Conservation (phyloP, 2,797 vertebrate genomes). For the Diplodus sargus region DNA sequence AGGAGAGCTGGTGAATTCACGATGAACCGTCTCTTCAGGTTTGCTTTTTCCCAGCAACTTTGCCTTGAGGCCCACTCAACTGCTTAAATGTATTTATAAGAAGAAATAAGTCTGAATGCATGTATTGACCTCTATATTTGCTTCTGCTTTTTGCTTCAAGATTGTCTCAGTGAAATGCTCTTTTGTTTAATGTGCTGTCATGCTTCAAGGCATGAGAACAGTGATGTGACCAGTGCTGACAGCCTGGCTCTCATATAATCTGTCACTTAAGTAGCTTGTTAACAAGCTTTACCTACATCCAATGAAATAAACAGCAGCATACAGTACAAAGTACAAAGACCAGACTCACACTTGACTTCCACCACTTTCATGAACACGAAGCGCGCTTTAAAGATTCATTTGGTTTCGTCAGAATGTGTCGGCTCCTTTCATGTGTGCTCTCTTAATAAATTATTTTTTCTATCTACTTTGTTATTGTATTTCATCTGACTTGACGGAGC, state of each 20-base stretch:
- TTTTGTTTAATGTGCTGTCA: background rate
- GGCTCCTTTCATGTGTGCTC: constrained; percentile 20
- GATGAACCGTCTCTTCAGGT: constrained; percentile 30
- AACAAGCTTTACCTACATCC: background rate
- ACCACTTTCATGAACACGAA: constrained; percentile 16
- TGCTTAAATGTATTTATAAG: background rate
- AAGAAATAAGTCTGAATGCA: background rate
- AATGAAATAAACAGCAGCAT: constrained; percentile 30
- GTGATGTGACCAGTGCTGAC: background rate
- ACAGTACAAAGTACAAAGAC: constrained; percentile 5
- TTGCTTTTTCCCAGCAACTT: constrained; percentile 11
- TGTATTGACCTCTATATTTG: constrained; percentile 6
- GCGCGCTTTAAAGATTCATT: constrained; percentile 2
- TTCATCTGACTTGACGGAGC: constrained; percentile 59
- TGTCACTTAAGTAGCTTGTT: background rate
- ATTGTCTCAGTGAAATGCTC: background rate
- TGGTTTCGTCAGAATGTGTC: background rate
- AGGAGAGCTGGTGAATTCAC: constrained; percentile 28
- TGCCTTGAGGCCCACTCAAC: constrained; percentile 6
- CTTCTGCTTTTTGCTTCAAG: background rate
- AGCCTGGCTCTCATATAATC: background rate
- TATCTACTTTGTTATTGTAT: constrained; percentile 37
- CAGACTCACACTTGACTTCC: constrained; percentile 31
- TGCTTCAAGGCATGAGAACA: background rate
- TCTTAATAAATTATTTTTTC: constrained; percentile 45